phyloP scores from a whole-genome alignment of 2,797 vertebrate species.

The Pipistrellus pygmaeus region DNA sequence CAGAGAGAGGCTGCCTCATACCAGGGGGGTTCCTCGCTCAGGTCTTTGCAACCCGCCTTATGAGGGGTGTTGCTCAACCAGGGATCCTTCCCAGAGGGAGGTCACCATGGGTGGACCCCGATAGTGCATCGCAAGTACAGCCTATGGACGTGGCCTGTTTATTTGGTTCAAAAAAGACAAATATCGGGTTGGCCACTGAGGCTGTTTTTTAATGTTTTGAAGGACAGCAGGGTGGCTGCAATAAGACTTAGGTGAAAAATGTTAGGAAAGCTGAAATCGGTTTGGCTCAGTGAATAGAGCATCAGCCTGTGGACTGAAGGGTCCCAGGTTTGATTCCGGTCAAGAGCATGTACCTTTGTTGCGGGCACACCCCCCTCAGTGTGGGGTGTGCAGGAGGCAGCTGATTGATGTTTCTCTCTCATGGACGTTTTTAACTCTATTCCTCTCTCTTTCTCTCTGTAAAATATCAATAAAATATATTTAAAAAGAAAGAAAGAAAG shows the following conservation, averaged over 20 bases:
- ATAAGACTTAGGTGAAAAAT: background rate
- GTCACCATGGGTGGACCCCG: background rate
- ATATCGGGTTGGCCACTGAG: background rate
- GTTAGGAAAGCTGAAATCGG: background rate
- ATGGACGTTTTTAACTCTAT: no score
- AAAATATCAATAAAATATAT: no score
- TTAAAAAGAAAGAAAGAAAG: no score
- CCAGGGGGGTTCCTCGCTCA: background rate
- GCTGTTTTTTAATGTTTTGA: background rate
- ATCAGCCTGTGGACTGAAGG: no score
- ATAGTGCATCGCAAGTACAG: background rate
- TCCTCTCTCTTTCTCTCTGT: no score
- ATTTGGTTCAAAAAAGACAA: background rate
- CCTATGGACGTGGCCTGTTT: background rate
- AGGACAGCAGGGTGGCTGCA: background rate
- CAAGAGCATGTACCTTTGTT: no score
- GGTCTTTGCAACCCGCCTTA: background rate
- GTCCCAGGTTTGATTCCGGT: no score
- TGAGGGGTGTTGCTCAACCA: background rate
- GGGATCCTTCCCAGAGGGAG: background rate
- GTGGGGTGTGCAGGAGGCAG: no score
- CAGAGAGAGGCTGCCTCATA: rapidly evolving
- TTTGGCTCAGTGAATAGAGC: no score
- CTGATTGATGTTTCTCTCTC: no score
- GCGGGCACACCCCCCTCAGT: no score